Evolutionary conservation across 2,888 invertebrate genomes (phyloP).

Genomic region (Clunio marinus): DNA sequence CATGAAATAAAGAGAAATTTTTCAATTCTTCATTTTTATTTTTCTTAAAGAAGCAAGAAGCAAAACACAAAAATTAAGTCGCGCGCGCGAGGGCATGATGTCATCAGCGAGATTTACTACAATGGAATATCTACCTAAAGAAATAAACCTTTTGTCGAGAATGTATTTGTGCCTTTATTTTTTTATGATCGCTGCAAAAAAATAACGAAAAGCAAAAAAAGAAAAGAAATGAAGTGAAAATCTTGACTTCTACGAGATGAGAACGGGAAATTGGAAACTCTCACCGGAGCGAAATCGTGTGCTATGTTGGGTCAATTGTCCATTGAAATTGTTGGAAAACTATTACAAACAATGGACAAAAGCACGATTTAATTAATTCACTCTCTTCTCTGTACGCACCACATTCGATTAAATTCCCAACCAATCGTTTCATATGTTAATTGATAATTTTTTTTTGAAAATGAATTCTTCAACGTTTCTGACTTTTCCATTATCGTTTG

Average conservation of each 20-base stretch:
- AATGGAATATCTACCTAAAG: no score
- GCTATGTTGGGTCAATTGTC: constrained; percentile 25
- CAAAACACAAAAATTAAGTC: background rate
- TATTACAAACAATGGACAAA: constrained; percentile 17
- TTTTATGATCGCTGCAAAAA: background rate
- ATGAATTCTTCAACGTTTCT: no score
- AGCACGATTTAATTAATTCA: constrained; percentile 14
- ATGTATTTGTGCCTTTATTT: background rate
- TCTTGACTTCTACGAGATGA: background rate
- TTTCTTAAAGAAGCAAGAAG: background rate
- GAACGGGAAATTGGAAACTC: constrained; percentile 25
- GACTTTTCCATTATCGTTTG: background rate
- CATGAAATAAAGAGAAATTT: background rate
- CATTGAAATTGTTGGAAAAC: constrained; percentile 16
- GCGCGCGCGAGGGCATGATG: constrained; percentile 22
- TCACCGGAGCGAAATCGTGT: background rate
- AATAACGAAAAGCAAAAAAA: background rate
- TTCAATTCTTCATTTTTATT: background rate
- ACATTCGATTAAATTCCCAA: constrained; percentile 8
- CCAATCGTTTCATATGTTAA: constrained; percentile 23
- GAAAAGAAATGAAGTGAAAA: background rate
- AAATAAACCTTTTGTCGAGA: background rate
- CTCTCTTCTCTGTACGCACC: background rate
- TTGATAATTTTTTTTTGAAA: constrained; percentile 20
- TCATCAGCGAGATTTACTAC: constrained; percentile 24